A percentile compares a stretch with the other conserved stretches of the same genome.
These are phyloP conservation scores for Drosophila neocordata DNA, from an alignment of 1,140 invertebrate species.

Conservation along the genomic window DNA sequence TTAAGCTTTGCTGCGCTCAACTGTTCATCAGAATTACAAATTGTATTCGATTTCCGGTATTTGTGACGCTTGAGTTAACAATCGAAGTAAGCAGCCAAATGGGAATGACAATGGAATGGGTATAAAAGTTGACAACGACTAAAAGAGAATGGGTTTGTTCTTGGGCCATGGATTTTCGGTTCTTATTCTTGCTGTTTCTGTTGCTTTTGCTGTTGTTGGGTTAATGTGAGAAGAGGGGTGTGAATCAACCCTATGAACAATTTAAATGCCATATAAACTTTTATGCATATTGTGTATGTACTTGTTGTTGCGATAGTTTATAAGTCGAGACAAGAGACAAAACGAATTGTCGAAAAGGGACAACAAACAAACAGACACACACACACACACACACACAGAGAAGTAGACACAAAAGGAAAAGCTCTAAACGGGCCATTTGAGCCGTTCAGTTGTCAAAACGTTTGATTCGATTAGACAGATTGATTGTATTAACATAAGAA, in stretches of 20 bases:
- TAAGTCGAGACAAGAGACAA: conserved; percentile 35
- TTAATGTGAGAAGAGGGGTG: conserved; percentile 26
- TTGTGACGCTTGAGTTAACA: conserved; percentile 82
- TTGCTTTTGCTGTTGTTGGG: conserved; percentile 18
- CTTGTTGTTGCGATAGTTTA: conserved; percentile 61
- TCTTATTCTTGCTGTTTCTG: background rate
- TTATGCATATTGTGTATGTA: conserved; percentile 74
- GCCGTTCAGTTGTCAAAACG: conserved; percentile 70
- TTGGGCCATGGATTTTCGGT: too few species aligned
- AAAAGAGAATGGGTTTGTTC: too few species aligned
- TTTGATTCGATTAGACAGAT: conserved; percentile 78
- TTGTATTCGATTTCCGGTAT: conserved; percentile 82
- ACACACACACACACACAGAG: background rate
- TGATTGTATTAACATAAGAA: conserved; percentile 78
- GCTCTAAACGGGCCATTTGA: conserved; percentile 60
- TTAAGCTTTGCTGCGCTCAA: conserved; percentile 68
- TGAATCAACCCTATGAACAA: conserved; percentile 37
- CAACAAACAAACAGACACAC: conserved; percentile 5
- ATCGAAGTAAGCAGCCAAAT: conserved; percentile 63
- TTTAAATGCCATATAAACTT: conserved; percentile 80
- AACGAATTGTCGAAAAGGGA: conserved; percentile 2
- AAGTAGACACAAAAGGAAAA: conserved; percentile 30
- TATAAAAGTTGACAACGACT: too few species aligned
- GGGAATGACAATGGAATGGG: conserved; percentile 11
- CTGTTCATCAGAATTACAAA: conserved; percentile 82